phyloP scores from a whole-genome alignment of 2,888 invertebrate species.

The Tetropium fuscum region DNA sequence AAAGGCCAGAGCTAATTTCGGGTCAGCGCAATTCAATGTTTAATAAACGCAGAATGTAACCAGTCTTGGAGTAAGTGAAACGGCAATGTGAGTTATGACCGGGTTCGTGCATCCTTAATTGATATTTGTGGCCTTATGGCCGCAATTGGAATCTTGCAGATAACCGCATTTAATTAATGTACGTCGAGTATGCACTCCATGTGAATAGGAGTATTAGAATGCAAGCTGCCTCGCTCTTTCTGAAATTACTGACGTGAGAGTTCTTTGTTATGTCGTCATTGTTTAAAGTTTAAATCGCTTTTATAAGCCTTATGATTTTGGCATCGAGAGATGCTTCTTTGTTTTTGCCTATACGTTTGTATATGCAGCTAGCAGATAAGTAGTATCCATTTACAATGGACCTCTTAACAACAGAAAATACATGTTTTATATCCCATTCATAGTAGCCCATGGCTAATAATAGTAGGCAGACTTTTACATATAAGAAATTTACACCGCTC shows the following conservation, averaged over 20 bases:
- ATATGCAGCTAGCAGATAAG: conserved; percentile 29
- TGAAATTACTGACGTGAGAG: conserved; percentile 46
- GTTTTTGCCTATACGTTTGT: conserved; percentile 27
- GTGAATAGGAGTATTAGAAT: conserved; percentile 50
- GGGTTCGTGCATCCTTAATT: conserved; percentile 64
- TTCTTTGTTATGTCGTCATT: conserved; percentile 48
- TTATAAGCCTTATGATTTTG: conserved; percentile 42
- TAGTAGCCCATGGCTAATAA: no score
- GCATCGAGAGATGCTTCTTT: conserved; percentile 39
- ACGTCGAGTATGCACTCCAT: conserved; percentile 55
- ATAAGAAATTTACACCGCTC: no score
- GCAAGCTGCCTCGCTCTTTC: conserved; percentile 40
- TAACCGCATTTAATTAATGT: conserved; percentile 66
- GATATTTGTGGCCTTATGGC: conserved; percentile 66
- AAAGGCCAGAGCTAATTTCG: conserved; percentile 11
- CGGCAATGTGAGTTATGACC: conserved; percentile 63
- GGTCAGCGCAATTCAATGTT: conserved; percentile 7
- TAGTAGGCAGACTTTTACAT: no score
- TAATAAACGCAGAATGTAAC: conserved; percentile 26
- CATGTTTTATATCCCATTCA: no score
- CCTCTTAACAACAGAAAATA: conserved; percentile 3
- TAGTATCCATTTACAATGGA: conserved; percentile 25
- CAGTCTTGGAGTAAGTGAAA: conserved; percentile 50
- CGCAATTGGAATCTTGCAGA: conserved; percentile 66
- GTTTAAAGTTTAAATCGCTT: conserved; percentile 45